A percentile compares a stretch with the other conserved stretches of the same genome.
Conservation (phyloP, 2,797 vertebrate species). For the Graptemys geographica region DNA sequence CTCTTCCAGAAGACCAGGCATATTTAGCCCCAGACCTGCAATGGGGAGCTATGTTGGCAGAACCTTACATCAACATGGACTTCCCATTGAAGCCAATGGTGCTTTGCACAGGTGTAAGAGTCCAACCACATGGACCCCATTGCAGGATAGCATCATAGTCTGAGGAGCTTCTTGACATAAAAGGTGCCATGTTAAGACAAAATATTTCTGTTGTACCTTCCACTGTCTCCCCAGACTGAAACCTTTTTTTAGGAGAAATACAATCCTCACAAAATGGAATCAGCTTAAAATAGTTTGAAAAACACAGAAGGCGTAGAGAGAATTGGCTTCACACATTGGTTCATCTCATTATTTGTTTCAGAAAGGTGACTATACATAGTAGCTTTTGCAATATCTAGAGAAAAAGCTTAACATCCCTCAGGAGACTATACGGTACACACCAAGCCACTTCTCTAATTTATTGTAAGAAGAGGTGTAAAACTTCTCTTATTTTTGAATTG, state of each 20-base stretch:
- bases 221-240: background rate
- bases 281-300: background rate
- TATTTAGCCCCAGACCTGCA: background rate
- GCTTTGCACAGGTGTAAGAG: background rate
- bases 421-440: background rate
- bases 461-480: background rate
- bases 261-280: background rate
- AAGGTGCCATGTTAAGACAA: background rate
- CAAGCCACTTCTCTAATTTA: background rate
- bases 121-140: background rate
- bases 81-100: background rate
- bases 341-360: background rate
- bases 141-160: background rate
- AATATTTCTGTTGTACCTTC: background rate
- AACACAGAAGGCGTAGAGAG: background rate
- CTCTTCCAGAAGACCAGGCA: background rate
- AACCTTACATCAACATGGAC: background rate
- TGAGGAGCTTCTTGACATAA: background rate
- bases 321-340: background rate
- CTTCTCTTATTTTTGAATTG: background rate
- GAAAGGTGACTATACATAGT: background rate
- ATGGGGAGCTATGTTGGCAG: background rate
- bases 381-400: background rate
- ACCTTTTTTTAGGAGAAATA: background rate
- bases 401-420: background rate